Evolutionary conservation across 2,797 vertebrate genomes (phyloP), one percentile per base, ranked within the genome.

Genomic region (Mus caroli): DNA sequence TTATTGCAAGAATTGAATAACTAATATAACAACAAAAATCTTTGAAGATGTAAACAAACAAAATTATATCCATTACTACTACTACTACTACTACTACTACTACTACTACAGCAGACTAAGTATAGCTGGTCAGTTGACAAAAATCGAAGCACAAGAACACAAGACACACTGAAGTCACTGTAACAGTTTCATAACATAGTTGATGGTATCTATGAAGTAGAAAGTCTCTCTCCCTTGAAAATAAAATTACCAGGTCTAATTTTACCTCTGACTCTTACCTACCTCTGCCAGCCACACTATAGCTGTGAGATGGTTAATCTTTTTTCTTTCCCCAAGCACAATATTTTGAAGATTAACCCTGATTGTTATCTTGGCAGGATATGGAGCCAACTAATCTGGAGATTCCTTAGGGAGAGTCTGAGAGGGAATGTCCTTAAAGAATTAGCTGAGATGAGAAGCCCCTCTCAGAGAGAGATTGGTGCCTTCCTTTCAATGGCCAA

Each of bases 1-100:
- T 86, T 73, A 86, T 3, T 79, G 24, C 52, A 31, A 89, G 19
- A 83, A 95, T 14, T 71, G 13, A 86, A 92, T 94, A 94, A 24
- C 26, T 79, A 69, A 54, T 13, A 64, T 6, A 73, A 26, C 34
- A 2, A 34, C 54, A 52, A 69, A 79, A 22, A 90, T 24, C 58
- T 91, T 87, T 89, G 62, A 64, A 93, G 90, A 80, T 34, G 10
- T 28, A 88, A 67, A 40, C 34, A 50, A 34, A 37, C 34, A 19
- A 24, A 9, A 56, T 78, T 13, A 26, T 56, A 24, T 20, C 50
- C 17, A 58, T 46, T 26, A 50, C 4, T 50, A 56, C 34, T 50
- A n/a, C 20, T 83, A 76, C 17, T 40, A 90, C 64, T 40, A 90
- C 64, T 26, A 50, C 4, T 50, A 56, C 34, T 50, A n/a, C 20